phyloP scores from a whole-genome alignment of 2,888 invertebrate species.

The Cistogaster globosa region DNA sequence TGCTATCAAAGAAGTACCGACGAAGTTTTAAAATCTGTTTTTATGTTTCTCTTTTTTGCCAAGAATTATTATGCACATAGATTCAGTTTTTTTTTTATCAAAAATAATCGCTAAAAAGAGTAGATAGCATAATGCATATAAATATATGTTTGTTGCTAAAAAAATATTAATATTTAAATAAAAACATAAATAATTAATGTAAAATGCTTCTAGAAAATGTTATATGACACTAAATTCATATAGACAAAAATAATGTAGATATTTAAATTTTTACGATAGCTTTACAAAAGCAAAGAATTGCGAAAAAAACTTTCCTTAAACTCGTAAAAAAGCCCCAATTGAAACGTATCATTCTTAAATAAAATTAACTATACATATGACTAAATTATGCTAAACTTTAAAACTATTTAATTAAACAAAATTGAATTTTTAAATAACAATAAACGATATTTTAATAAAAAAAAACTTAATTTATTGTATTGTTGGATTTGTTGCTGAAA shows the following conservation, averaged over 20 bases:
- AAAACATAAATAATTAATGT: too few species aligned
- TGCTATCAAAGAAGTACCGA: too few species aligned
- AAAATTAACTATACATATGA: conserved; percentile 53
- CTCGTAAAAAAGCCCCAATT: conserved; percentile 36
- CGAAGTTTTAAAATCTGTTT: too few species aligned
- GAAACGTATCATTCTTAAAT: conserved; percentile 68
- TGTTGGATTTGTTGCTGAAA: conserved; percentile 71
- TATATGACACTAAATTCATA: too few species aligned
- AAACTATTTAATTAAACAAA: conserved; percentile 30
- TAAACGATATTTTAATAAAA: conserved; percentile 31
- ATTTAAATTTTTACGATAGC: conserved; percentile 12
- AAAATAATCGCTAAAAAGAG: too few species aligned
- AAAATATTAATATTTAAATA: too few species aligned
- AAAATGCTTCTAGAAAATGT: too few species aligned
- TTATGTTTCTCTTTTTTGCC: too few species aligned
- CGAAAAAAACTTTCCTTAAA: neutral
- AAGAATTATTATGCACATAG: too few species aligned
- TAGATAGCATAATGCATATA: too few species aligned
- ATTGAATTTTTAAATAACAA: conserved; percentile 19
- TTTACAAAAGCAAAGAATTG: conserved; percentile 24
- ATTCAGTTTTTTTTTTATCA: too few species aligned
- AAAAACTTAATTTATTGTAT: conserved; percentile 55
- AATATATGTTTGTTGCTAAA: too few species aligned
- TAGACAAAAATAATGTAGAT: conserved; percentile 1
- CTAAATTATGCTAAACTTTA: conserved; percentile 53